Base-by-base conservation (phyloP, 2,797 vertebrate species). In the Erethizon dorsatum region DNA sequence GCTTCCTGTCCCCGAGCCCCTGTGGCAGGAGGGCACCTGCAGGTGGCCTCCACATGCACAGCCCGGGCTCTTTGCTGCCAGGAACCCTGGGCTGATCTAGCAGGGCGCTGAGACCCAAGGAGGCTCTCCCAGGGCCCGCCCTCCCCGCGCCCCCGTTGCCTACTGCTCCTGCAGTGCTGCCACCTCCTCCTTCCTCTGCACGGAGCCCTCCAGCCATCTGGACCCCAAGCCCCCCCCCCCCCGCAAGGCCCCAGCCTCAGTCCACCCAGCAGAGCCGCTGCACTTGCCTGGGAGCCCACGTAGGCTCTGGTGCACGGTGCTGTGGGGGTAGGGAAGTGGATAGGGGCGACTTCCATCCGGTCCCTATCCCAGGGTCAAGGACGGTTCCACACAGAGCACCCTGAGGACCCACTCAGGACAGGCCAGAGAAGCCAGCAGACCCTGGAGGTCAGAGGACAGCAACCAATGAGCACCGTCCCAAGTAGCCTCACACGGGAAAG, bases 31-130 rank as follows among this genome's bases (percentile, higher is more conserved):
- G 11, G 10, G 4, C 8, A 0, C 2, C 6, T 26, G 71, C 37
- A 20, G 37, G 2, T 17, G 18, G 18, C 4, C n/a, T 10, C 63
- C 0, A 5, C 1, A 1, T 11, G 22, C 37, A 10, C 24, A n/a
- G 45, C 61, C 69, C 45, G 15, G n/a, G 69, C 13, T 17, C 50
- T 82, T n/a, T 15, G 67, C 54, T 90, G 14, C 37, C 10, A 0
- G 69, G 63, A 61, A 8, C 26, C 26, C 75, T 73, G 17, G 24
- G 9, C 61, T 37, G 9, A 22, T 45, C 15, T 2, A 41, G 11
- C 15, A 52, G 61, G 41, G 52, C 7, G 0, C 5, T 22, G 20
- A 52, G 57, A 10, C 59, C 3, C 31, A 37, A 33, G 33, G 6
- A n/a, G 41, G n/a, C 9, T 37, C 9, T 8, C n/a, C 67, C 69